Base-by-base conservation (phyloP, 2,113 vertebrate genomes). In the Hydrochoerus hydrochaeris region DNA sequence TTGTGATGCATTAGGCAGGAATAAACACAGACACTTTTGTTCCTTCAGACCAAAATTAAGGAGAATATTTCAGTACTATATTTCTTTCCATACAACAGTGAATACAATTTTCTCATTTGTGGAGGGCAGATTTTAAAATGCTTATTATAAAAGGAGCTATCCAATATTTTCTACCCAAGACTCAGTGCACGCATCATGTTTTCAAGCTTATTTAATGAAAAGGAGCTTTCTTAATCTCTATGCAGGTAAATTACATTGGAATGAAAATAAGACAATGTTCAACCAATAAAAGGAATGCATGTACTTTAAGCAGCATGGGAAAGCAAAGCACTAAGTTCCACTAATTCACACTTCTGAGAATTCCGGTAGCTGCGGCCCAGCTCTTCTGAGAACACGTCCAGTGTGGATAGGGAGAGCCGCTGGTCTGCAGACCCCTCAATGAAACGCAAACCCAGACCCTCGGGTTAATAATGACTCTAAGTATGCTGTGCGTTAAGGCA, bases 1-100 rank as follows among this genome's bases (percentile, higher is more conserved):
- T 98, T 99, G 98, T 99, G 99, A 99, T 99, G 98, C 99, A 99
- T 99, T 99, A 99, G 99, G 98, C 98, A 98, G 98, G 98, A 99
- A 99, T 99, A 99, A 99, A 99, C 99, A 99, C 97, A 98, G 99
- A 99, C 99, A 99, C 98, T 99, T 98, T 98, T 98, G 98, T 98
- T 98, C 98, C 65, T 97, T 98, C 98, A 95, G 98, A 98, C 97
- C 98, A 98, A 98, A 99, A 98, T 98, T 98, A 98, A 98, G 98
- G 97, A 98, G 97, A 98, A 96, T 97, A 98, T 98, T 98, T 98
- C 97, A 98, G 94, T 28, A 8, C 96, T 95, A 86, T 32, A 96
- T 97, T 96, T 97, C 98, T 97, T 98, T 98, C 95, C 88, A 94
- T 87, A 97, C 8, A 75, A 94, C 91, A 98, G 82, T 97, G 94